Conservation (phyloP, 2,888 invertebrate species). For the Ormia ochracea region DNA sequence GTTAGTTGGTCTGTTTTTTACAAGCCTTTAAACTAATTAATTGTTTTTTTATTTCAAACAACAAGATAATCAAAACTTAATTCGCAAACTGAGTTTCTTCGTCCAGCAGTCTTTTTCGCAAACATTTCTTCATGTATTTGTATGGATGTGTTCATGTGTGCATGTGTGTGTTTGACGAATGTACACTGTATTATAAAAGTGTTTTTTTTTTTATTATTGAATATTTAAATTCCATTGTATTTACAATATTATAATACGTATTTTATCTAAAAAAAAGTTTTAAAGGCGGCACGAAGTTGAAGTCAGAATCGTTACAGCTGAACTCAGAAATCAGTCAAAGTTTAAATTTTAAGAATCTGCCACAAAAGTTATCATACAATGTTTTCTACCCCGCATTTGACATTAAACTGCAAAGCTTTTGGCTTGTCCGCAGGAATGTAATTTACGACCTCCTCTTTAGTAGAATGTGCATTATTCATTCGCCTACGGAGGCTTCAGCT, state of each 20-base stretch:
- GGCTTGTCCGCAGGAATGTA: no score
- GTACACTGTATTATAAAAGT: not conserved
- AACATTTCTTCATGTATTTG: no score
- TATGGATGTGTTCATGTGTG: not conserved
- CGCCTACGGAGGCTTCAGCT: no score
- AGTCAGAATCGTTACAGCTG: no score
- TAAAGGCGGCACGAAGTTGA: not conserved
- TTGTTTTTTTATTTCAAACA: conserved; percentile 23
- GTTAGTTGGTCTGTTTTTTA: conserved; percentile 35
- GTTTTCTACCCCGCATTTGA: no score
- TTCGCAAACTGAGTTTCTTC: not conserved
- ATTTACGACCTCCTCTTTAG: no score
- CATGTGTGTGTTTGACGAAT: not conserved
- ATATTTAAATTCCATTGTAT: not conserved
- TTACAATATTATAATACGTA: not conserved
- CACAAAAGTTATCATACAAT: no score
- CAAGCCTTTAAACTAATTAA: conserved; percentile 37
- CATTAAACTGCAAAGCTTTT: no score
- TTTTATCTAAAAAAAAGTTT: not conserved
- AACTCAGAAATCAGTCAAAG: no score
- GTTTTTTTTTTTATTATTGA: not conserved
- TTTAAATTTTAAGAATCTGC: no score
- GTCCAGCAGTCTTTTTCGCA: not conserved
- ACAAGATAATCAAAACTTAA: not conserved
- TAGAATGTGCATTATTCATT: no score